Percentiles rank a stretch among this genome's conserved stretches.
phyloP scores from a whole-genome alignment of 1,140 invertebrate species.

The Dinoponera quadriceps region DNA sequence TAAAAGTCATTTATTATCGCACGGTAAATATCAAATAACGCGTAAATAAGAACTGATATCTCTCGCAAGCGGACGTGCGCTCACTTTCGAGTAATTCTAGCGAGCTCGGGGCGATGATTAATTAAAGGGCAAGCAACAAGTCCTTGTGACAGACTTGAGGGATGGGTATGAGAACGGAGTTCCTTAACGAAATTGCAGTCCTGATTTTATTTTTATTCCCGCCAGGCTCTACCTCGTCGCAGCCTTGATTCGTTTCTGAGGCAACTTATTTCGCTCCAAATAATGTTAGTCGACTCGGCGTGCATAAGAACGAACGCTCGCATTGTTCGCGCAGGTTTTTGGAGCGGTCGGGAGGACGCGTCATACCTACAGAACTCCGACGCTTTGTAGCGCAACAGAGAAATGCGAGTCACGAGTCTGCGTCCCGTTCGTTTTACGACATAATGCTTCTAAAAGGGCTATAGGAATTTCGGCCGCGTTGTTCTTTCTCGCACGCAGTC shows the following conservation, averaged over 20 bases:
- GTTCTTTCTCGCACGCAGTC: neutral
- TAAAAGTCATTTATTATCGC: neutral
- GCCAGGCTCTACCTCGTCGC: neutral
- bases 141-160: slow-evolving; percentile 33
- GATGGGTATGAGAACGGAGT: neutral
- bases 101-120: slow-evolving; percentile 22
- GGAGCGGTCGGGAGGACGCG: neutral
- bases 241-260: neutral
- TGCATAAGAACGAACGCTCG: neutral
- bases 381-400: neutral
- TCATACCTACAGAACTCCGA: neutral
- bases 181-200: slow-evolving; percentile 15
- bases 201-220: slow-evolving; percentile 40
- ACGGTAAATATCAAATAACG: neutral
- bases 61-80: neutral
- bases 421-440: slow-evolving; percentile 8
- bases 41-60: neutral
- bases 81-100: neutral
- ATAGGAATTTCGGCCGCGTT: slow-evolving; percentile 10
- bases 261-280: neutral
- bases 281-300: slow-evolving; percentile 25
- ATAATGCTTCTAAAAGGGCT: slow-evolving; percentile 12
- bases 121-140: slow-evolving; percentile 49
- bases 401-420: slow-evolving; percentile 1
- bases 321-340: slow-evolving; percentile 18